phyloP scores from a whole-genome alignment of 1,140 invertebrate species.

The Zaprionus africanus region DNA sequence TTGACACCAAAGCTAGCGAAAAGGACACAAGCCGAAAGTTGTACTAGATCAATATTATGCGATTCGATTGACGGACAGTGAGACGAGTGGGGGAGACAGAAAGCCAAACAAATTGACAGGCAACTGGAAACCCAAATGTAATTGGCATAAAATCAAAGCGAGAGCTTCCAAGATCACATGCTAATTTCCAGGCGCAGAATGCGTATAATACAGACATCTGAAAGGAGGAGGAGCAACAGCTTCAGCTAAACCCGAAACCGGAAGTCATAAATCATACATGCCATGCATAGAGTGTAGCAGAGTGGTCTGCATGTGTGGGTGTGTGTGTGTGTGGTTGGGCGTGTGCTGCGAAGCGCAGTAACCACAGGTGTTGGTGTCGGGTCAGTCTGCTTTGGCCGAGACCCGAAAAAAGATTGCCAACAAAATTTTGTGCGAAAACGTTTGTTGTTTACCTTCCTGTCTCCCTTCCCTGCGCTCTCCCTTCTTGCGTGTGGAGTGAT shows the following conservation, averaged over 20 bases:
- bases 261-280: conserved; percentile 73
- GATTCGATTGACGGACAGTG: conserved; percentile 62
- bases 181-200: conserved; percentile 30
- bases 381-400: conserved; percentile 42
- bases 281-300: conserved; percentile 31
- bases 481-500: conserved; percentile 26
- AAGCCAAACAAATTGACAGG: conserved; percentile 52
- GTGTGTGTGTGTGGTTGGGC: not conserved
- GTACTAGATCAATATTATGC: conserved; percentile 75
- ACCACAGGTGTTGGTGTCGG: conserved; percentile 67
- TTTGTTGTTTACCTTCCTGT: conserved; percentile 8
- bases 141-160: conserved; percentile 44
- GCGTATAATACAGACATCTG: conserved; percentile 14
- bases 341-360: conserved; percentile 47
- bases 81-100: conserved; percentile 39
- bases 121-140: conserved; percentile 42
- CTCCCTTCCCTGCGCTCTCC: not conserved
- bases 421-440: conserved; percentile 34
- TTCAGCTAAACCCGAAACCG: conserved; percentile 50
- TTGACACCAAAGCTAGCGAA: conserved; percentile 58
- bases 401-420: conserved; percentile 43
- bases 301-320: not conserved
- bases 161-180: conserved; percentile 20
- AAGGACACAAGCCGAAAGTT: conserved; percentile 44
- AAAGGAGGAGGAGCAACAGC: conserved; percentile 33